Conservation (phyloP, 2,888 invertebrate genomes). For the Orchesellides sinensis region DNA sequence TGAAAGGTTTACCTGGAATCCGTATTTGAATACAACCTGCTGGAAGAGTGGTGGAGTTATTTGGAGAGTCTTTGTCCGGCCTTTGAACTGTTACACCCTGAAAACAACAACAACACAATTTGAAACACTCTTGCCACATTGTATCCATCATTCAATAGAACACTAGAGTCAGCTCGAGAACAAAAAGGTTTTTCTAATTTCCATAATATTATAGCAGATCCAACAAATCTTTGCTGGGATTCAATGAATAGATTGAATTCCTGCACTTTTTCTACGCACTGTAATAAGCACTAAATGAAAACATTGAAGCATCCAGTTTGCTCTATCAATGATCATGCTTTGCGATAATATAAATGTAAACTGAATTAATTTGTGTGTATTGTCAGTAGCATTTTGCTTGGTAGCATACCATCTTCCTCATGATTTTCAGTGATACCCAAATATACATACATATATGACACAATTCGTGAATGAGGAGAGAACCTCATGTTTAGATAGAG, state of each 20-base stretch:
- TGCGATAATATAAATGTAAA: slow-evolving; percentile 1
- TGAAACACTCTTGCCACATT: slow-evolving; percentile 56
- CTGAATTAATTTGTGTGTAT: slow-evolving; percentile 3
- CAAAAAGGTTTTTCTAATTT: no score
- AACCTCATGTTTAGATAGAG: background rate
- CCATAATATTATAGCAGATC: no score
- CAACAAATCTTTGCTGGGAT: no score
- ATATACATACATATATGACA: no score
- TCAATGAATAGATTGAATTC: no score
- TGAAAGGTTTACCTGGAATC: slow-evolving; percentile 56
- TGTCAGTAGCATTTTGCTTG: background rate
- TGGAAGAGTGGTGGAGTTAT: slow-evolving; percentile 25
- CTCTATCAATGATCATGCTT: no score
- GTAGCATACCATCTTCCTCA: no score
- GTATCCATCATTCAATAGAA: background rate
- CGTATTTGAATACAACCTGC: slow-evolving; percentile 53
- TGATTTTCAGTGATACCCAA: no score
- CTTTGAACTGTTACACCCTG: slow-evolving; percentile 66
- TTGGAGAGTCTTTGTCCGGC: slow-evolving; percentile 52
- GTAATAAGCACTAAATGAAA: no score
- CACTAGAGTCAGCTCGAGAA: background rate
- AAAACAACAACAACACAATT: slow-evolving; percentile 64
- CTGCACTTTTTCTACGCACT: no score
- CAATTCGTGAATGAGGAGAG: background rate
- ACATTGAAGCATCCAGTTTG: no score